A percentile compares a stretch with the other conserved stretches of the same genome.
Conservation (phyloP, 2,888 invertebrate species). For the Drosophila testacea region DNA sequence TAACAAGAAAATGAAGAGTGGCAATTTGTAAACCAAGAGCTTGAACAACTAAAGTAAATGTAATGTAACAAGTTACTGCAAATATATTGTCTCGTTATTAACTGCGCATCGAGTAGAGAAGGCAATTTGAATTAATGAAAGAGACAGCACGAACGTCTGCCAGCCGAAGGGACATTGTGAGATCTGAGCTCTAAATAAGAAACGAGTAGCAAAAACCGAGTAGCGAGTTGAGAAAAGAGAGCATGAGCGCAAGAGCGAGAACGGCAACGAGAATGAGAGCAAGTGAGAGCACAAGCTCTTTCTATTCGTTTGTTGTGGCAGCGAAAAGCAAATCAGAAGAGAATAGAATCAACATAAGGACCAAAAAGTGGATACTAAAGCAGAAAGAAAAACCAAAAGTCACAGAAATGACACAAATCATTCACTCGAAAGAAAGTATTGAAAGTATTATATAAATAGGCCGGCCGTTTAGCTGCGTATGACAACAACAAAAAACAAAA, state of each 20-base stretch:
- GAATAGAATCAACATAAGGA: not conserved
- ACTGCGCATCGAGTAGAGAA: constrained; percentile 11
- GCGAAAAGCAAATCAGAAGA: constrained; percentile 14
- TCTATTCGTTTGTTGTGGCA: not conserved
- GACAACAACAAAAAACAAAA: constrained; percentile 20
- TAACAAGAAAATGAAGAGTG: constrained; percentile 43
- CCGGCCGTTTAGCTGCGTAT: constrained; percentile 51
- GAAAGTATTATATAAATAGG: constrained; percentile 26
- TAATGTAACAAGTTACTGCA: constrained; percentile 27
- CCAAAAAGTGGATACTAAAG: not conserved
- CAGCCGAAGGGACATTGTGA: not conserved
- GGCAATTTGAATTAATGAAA: not conserved
- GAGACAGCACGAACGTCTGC: not conserved
- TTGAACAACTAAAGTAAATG: constrained; percentile 41
- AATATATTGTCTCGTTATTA: constrained; percentile 15
- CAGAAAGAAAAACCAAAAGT: not conserved
- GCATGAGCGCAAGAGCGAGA: not conserved
- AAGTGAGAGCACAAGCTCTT: not conserved
- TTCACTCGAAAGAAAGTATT: constrained; percentile 22
- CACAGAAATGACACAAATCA: constrained; percentile 17
- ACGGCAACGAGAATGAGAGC: not conserved
- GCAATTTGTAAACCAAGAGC: constrained; percentile 39
- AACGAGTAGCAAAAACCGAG: constrained; percentile 5
- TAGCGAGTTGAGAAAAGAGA: constrained; percentile 2
- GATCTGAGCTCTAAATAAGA: constrained; percentile 6